These are phyloP conservation scores for Sussaba pulchella DNA, from an alignment of 2,888 invertebrate species.

Conservation along the genomic window DNA sequence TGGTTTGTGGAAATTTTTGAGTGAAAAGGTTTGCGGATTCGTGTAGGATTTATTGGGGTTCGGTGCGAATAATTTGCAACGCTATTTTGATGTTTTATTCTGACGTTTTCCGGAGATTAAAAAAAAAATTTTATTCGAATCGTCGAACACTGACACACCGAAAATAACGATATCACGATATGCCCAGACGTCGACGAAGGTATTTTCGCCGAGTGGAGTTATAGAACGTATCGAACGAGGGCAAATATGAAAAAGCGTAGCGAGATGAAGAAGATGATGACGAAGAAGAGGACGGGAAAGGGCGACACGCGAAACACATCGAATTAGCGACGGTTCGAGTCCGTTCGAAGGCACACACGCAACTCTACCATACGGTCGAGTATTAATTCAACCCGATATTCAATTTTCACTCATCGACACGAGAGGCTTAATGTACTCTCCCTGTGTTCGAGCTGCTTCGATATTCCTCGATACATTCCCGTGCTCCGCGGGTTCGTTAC, in stretches of 20 bases:
- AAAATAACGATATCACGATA: conserved; percentile 22
- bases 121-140: conserved; percentile 47
- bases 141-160: conserved; percentile 13
- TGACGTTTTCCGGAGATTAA: no score
- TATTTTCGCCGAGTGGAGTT: background rate
- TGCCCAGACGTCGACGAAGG: background rate
- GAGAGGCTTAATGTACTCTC: conserved; percentile 41
- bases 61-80: no score
- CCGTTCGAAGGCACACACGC: conserved; percentile 13
- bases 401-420: conserved; percentile 59
- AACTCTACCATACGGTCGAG: conserved; percentile 41
- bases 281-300: conserved; percentile 38
- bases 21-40: background rate
- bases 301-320: conserved; percentile 59
- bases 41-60: no score
- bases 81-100: no score
- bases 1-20: background rate
- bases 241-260: background rate
- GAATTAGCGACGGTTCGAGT: conserved; percentile 59
- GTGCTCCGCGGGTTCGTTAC: no score
- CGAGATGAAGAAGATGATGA: conserved; percentile 9
- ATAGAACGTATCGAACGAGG: conserved; percentile 8
- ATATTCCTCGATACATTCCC: conserved; percentile 35
- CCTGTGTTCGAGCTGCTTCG: conserved; percentile 47
- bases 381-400: conserved; percentile 62